Conservation (phyloP, 2,888 invertebrate species). For the Erebia palarica region DNA sequence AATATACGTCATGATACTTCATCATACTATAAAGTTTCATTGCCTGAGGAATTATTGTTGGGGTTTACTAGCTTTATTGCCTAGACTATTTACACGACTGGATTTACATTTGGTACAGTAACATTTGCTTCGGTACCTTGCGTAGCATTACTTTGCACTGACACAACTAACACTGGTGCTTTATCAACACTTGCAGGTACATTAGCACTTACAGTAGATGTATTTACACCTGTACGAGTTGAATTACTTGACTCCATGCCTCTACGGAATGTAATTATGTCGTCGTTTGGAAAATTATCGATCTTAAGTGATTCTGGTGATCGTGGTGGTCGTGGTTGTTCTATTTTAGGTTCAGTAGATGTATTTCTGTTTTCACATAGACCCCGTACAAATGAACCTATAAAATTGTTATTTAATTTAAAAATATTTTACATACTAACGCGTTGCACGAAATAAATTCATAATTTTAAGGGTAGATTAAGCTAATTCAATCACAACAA, state of each 20-base stretch:
- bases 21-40: too few species aligned
- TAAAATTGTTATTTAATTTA: background rate
- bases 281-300: background rate
- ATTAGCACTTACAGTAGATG: background rate
- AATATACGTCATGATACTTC: too few species aligned
- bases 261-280: slow-evolving; percentile 15
- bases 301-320: slow-evolving; percentile 1
- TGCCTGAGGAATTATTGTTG: too few species aligned
- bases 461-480: too few species aligned
- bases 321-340: background rate
- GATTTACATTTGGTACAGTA: background rate
- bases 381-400: slow-evolving; percentile 24
- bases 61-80: too few species aligned
- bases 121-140: background rate
- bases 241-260: slow-evolving; percentile 3
- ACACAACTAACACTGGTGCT: background rate
- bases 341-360: background rate
- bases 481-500: too few species aligned
- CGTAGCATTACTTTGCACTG: background rate
- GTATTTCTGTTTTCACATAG: slow-evolving; percentile 27
- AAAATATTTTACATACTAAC: too few species aligned
- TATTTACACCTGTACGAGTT: background rate
- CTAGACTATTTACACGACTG: background rate
- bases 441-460: too few species aligned
- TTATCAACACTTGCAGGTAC: background rate